These are phyloP conservation scores for Charanyca ferruginea DNA, from an alignment of 2,888 invertebrate genomes.

Conservation along the genomic window DNA sequence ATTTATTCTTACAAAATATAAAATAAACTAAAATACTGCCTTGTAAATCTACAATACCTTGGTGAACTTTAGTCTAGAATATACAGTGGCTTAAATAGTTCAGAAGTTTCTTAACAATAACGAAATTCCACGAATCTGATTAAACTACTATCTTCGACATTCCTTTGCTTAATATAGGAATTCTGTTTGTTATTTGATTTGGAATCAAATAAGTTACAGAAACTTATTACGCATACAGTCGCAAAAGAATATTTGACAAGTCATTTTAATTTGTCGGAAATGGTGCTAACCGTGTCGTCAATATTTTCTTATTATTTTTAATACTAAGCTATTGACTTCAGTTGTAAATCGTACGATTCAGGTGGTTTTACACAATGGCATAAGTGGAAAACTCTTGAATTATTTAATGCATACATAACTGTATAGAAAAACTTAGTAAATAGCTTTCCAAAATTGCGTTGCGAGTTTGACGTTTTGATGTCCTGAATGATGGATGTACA, in stretches of 20 bases:
- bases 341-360: background rate
- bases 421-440: slow-evolving; percentile 36
- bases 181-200: slow-evolving; percentile 20
- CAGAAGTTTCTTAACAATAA: slow-evolving; percentile 1
- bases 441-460: slow-evolving; percentile 42
- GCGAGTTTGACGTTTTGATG: slow-evolving; percentile 46
- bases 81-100: background rate
- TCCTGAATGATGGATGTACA: slow-evolving; percentile 51
- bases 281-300: too few relatives aligned
- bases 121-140: background rate
- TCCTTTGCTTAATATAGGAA: slow-evolving; percentile 5
- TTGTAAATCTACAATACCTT: background rate
- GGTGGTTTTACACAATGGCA: background rate
- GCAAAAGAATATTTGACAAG: slow-evolving; percentile 11
- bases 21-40: background rate
- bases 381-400: slow-evolving; percentile 29
- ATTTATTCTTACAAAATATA: background rate
- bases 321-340: background rate
- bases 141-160: slow-evolving; percentile 9
- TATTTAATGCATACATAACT: slow-evolving; percentile 7
- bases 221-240: background rate
- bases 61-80: background rate
- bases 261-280: background rate
- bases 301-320: background rate
- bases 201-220: slow-evolving; percentile 15